Conservation (phyloP, 37 sponge, comb jelly and placozoan genomes). For the Hexactinellida sp. region DNA sequence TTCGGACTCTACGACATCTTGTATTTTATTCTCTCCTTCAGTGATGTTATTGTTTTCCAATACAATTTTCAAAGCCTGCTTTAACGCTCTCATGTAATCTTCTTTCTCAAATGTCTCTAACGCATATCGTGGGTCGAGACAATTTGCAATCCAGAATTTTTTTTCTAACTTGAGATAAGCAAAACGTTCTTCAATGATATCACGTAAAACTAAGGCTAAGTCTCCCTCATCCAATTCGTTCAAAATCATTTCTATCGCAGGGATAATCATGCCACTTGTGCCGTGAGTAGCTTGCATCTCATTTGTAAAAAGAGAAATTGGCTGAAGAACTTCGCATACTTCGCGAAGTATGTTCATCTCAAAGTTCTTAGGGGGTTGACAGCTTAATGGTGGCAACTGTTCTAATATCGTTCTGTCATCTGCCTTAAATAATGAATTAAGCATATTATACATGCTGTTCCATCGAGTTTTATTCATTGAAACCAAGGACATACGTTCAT, state of each 20-base stretch:
- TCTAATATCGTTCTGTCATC: background rate
- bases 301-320: background rate
- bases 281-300: constrained; percentile 13
- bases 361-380: background rate
- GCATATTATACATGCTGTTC: background rate
- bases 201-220: background rate
- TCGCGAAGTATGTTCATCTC: background rate
- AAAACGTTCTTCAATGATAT: background rate
- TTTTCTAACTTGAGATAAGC: background rate
- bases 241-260: background rate
- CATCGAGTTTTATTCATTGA: background rate
- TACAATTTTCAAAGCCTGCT: constrained; percentile 4
- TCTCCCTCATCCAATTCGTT: background rate
- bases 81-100: background rate
- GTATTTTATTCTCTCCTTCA: background rate
- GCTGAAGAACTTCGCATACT: background rate
- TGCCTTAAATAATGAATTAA: background rate
- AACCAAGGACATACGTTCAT: background rate
- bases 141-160: background rate
- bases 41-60: background rate
- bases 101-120: background rate
- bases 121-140: background rate
- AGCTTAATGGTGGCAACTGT: background rate
- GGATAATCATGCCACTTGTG: constrained; percentile 5
- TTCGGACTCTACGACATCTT: background rate